Percentiles rank a stretch among this genome's conserved stretches.
phyloP scores from a whole-genome alignment of 2,797 vertebrate genomes.

The Rhodeus uyekii region DNA sequence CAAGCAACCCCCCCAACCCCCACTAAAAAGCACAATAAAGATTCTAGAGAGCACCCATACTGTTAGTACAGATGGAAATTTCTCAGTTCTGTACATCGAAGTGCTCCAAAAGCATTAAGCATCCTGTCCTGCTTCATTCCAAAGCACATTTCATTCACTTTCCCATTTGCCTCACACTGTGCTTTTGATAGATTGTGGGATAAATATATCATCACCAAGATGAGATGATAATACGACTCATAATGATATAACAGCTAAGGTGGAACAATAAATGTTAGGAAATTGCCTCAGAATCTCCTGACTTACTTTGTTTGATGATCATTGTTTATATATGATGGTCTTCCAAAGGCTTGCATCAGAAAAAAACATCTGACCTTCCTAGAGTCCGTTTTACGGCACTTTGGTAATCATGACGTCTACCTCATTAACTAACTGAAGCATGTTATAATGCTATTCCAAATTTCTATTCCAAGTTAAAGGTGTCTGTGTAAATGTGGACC shows the following conservation, averaged over 20 bases:
- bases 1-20: conserved; percentile 1
- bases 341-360: not conserved
- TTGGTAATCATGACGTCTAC: conserved; percentile 21
- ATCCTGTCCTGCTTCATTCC: conserved; percentile 5
- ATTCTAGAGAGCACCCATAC: conserved; percentile 35
- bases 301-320: not conserved
- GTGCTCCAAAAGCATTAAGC: conserved; percentile 6
- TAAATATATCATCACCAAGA: conserved; percentile 31
- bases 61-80: conserved; percentile 57
- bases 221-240: conserved; percentile 35
- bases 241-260: conserved; percentile 29
- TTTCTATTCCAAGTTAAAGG: conserved; percentile 27
- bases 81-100: conserved; percentile 46
- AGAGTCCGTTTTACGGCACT: conserved; percentile 13
- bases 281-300: not conserved
- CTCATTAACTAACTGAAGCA: conserved; percentile 42
- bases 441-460: conserved; percentile 35
- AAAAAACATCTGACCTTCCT: conserved; percentile 10
- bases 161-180: conserved; percentile 63
- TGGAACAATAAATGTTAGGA: conserved; percentile 7
- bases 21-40: not conserved
- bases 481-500: conserved; percentile 15
- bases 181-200: conserved; percentile 48
- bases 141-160: conserved; percentile 50
- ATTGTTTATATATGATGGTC: too few relatives aligned